phyloP scores from a whole-genome alignment of 2,797 vertebrate genomes.

The Podargus strigoides region DNA sequence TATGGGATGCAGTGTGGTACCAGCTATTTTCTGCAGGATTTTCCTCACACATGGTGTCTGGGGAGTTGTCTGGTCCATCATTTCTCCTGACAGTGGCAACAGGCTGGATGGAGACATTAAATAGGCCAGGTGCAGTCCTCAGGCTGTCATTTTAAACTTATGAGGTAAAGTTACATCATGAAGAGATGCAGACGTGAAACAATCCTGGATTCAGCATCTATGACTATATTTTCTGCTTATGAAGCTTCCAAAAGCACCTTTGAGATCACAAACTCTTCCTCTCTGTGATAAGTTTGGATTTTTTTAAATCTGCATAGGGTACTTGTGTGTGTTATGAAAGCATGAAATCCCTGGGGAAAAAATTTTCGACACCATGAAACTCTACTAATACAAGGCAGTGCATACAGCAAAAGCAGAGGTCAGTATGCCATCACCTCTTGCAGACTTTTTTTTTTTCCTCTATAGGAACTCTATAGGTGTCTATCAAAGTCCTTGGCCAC shows the following conservation, averaged over 20 bases:
- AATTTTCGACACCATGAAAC: not conserved
- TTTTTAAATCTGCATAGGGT: not conserved
- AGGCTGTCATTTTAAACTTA: not conserved
- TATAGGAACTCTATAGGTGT: not conserved
- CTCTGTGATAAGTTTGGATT: accelerated
- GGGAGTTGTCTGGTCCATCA: accelerated
- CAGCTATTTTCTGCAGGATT: not conserved
- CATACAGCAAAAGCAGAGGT: not conserved
- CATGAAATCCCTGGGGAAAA: not conserved
- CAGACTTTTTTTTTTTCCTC: not conserved
- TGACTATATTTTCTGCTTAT: not conserved
- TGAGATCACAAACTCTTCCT: not conserved
- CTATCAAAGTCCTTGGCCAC: not conserved
- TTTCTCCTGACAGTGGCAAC: not conserved
- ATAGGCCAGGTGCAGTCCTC: not conserved
- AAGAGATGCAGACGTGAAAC: not conserved
- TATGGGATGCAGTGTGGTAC: too few relatives aligned
- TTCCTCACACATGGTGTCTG: not conserved
- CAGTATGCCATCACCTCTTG: not conserved
- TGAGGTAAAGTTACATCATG: not conserved
- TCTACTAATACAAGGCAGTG: not conserved
- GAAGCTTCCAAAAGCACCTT: not conserved
- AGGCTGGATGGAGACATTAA: not conserved
- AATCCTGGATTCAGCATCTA: not conserved
- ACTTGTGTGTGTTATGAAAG: not conserved